Base-by-base conservation (phyloP, 2,797 vertebrate species). In the Hylomyscus alleni region DNA sequence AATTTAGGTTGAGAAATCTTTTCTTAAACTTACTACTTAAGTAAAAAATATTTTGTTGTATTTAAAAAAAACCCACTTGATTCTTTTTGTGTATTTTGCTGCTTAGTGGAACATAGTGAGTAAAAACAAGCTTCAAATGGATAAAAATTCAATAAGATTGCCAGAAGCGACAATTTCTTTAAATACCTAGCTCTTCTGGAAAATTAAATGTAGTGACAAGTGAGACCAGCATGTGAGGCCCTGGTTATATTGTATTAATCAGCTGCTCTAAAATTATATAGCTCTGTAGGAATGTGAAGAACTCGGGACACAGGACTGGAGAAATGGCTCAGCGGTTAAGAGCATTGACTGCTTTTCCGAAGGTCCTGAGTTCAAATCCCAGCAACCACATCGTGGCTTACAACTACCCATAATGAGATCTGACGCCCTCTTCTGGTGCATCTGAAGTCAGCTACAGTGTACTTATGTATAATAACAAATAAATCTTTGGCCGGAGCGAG, bases 201-300 rank as follows among this genome's bases (percentile, higher is more conserved):
- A 91, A 95, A 77, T 88, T 91, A 93, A 95, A 86, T 83, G 31
- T 37, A 60, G 76, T 65, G 10, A 92, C 82, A 34, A 67, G 50
- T 37, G 44, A 93, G n/a, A 85, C 26, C 11, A 91, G 40, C 89
- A 40, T 90, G 92, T 89, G 31, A 87, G 87, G 47, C 60, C 34
- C 62, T 9, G 40, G 86, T 95, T 96, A 62, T 95, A 15, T 77
- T 90, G 89, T 88, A 67, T 58, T 96, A 78, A 93, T 95, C 89
- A 92, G 47, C 47, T 69, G 44, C 62, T 91, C 31, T 89, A 69
- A 95, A 94, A 90, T 90, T 69, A 10, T 76, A 0, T 50, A 65
- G 54, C 40, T 96, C 22, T 92, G 81, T 78, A 84, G 6, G 17
- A 92, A 91, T 87, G 20, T 94, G 84, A 96, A 92, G 75, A 67